Conservation (phyloP, 64 coral and sea anemone genomes). For the Trachythela sp. region DNA sequence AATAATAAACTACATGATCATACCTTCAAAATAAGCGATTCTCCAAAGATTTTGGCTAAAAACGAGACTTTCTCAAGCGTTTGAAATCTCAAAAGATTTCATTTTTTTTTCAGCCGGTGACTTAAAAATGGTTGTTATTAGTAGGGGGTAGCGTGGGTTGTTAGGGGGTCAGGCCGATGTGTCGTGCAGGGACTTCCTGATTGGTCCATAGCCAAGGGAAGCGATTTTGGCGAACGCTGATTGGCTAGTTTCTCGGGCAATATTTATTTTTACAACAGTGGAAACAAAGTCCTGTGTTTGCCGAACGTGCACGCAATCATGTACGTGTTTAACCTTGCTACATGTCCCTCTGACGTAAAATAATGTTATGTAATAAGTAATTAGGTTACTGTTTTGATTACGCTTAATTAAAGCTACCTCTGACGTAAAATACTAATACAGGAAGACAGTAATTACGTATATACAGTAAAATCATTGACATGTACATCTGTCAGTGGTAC, state of each 20-base stretch:
- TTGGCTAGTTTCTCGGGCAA: not conserved
- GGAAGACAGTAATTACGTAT: too few species aligned
- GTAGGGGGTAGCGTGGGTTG: not conserved
- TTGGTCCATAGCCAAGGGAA: not conserved
- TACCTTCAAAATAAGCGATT: not conserved
- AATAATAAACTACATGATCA: not conserved
- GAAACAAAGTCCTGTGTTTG: too few species aligned
- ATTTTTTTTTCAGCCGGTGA: not conserved
- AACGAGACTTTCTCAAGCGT: not conserved
- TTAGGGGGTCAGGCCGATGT: not conserved
- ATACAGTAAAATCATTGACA: too few species aligned
- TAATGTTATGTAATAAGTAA: too few species aligned
- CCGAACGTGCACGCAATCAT: too few species aligned
- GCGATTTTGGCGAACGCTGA: not conserved
- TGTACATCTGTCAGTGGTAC: too few species aligned
- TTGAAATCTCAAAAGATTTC: not conserved
- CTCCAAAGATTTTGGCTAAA: not conserved
- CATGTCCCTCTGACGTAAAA: too few species aligned
- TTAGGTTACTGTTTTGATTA: too few species aligned
- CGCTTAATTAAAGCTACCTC: too few species aligned
- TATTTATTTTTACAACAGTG: not conserved
- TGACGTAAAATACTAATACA: too few species aligned
- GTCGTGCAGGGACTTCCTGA: not conserved
- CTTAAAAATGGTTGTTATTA: not conserved
- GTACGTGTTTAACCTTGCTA: too few species aligned